Percentiles rank a stretch among this genome's conserved stretches.
These are phyloP conservation scores for Galeopterus variegatus DNA, from an alignment of 2,113 vertebrate genomes.

Conservation along the genomic window DNA sequence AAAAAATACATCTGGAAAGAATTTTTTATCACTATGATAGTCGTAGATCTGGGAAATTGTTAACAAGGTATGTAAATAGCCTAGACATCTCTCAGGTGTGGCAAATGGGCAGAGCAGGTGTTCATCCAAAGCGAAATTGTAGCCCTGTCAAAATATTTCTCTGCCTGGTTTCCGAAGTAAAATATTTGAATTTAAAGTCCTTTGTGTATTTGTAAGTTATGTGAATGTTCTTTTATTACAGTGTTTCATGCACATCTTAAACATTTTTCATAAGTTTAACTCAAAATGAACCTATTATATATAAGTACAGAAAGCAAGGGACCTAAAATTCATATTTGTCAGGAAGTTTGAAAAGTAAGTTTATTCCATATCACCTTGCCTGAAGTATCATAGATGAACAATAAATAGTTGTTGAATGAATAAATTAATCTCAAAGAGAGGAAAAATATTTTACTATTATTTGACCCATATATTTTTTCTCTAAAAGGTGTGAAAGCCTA, in stretches of 20 bases:
- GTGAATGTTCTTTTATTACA: background rate
- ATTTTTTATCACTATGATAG: background rate
- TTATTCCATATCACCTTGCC: background rate
- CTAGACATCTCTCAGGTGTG: background rate
- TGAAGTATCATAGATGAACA: background rate
- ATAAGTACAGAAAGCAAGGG: background rate
- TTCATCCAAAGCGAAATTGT: constrained; percentile 5
- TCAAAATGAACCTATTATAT: background rate
- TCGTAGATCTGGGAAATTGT: background rate
- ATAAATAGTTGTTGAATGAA: constrained; percentile 28
- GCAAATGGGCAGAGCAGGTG: background rate
- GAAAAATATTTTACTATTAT: background rate
- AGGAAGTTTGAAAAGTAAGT: constrained; percentile 28
- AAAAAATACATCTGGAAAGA: constrained; percentile 2
- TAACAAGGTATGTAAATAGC: background rate
- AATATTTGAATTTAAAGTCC: background rate
- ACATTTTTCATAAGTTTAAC: background rate
- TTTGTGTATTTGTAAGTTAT: background rate
- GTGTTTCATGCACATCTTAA: background rate
- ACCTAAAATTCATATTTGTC: constrained; percentile 46
- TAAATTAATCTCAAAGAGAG: background rate
- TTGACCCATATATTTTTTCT: background rate
- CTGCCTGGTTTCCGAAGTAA: background rate
- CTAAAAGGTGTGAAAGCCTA: background rate
- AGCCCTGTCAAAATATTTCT: background rate